A percentile compares a stretch with the other conserved stretches of the same genome.
phyloP scores from a whole-genome alignment of 2,797 vertebrate genomes.

The Pyrocephalus nanus region DNA sequence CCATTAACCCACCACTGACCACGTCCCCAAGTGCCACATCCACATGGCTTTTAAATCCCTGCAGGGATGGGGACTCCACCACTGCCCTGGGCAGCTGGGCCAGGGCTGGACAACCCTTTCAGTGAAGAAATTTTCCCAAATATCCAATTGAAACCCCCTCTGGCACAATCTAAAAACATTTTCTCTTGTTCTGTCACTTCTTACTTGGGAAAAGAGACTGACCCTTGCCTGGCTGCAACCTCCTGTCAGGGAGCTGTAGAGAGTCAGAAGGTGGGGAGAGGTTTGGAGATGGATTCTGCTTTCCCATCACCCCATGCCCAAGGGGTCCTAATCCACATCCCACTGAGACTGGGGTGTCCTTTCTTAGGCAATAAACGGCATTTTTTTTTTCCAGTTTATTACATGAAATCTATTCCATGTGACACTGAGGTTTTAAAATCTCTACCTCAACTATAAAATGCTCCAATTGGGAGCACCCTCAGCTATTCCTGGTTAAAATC shows the following conservation, averaged over 20 bases:
- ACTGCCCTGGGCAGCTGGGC: not conserved
- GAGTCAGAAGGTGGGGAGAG: not conserved
- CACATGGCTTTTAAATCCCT: not conserved
- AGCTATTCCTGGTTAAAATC: not conserved
- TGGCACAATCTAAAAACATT: not conserved
- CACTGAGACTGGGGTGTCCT: rapidly evolving
- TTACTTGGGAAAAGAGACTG: not conserved
- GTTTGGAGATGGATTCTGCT: not conserved
- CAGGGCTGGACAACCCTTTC: not conserved
- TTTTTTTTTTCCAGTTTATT: not conserved
- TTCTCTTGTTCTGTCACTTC: not conserved
- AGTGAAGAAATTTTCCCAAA: not conserved
- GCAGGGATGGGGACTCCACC: not conserved
- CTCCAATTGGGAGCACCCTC: not conserved
- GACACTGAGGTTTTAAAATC: rapidly evolving
- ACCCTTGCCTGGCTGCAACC: too few relatives aligned
- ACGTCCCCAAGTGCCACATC: not conserved
- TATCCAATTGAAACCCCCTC: not conserved
- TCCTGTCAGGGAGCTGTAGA: not conserved
- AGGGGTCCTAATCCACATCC: not conserved
- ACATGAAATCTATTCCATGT: not conserved
- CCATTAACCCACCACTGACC: not conserved
- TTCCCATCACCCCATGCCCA: not conserved
- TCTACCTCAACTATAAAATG: not conserved
- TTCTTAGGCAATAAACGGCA: not conserved